These are phyloP conservation scores for Tenebrosternarchus preto DNA, from an alignment of 2,113 vertebrate genomes.

Conservation along the genomic window DNA sequence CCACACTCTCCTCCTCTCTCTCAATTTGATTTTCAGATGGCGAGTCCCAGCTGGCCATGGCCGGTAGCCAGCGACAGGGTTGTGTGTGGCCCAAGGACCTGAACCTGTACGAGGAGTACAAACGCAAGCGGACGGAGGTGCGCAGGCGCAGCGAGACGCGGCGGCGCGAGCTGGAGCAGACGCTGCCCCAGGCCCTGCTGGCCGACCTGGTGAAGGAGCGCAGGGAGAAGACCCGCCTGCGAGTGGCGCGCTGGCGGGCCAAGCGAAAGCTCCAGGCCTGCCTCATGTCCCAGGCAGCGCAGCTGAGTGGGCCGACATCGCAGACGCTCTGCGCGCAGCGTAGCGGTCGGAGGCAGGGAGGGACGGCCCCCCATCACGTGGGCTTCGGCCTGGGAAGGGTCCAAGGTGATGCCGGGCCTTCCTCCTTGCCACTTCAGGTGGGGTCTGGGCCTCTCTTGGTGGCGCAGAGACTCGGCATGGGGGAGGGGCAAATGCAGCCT, in stretches of 20 bases:
- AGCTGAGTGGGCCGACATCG: constrained; percentile 35
- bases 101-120: constrained; percentile 71
- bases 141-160: constrained; percentile 63
- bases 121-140: constrained; percentile 69
- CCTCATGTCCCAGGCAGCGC: constrained; percentile 54
- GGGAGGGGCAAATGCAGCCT: constrained; percentile 49
- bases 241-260: constrained; percentile 65
- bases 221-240: constrained; percentile 62
- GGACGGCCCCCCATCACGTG: constrained; percentile 36
- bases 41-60: constrained; percentile 49
- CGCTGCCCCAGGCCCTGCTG: constrained; percentile 73
- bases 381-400: constrained; percentile 27
- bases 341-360: constrained; percentile 34
- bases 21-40: constrained; percentile 49
- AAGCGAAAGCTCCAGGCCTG: constrained; percentile 62
- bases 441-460: constrained; percentile 32
- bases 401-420: constrained; percentile 30
- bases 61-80: constrained; percentile 23
- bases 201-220: constrained; percentile 69
- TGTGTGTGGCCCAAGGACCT: constrained; percentile 70
- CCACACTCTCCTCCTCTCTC: neutral
- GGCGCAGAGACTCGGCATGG: constrained; percentile 23
- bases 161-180: constrained; percentile 73
- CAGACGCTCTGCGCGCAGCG: constrained; percentile 37
- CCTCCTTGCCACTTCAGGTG: constrained; percentile 38